phyloP scores from a whole-genome alignment of 2,797 vertebrate species.

The Loris lydekkerianus region DNA sequence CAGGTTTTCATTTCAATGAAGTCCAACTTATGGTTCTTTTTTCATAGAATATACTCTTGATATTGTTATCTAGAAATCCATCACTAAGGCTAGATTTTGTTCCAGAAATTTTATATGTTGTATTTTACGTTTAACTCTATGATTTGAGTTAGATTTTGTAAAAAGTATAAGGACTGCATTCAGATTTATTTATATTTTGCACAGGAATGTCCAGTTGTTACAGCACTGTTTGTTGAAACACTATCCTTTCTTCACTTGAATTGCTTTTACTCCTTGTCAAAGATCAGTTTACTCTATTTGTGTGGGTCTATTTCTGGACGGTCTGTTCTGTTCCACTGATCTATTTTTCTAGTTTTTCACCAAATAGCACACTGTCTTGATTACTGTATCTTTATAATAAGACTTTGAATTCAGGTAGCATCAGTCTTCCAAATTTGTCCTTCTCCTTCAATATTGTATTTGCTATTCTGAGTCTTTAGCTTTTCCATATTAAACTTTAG shows the following conservation, averaged over 20 bases:
- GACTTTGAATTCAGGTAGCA: not conserved
- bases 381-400: not conserved
- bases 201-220: not conserved
- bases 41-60: not conserved
- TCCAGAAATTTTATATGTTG: not conserved
- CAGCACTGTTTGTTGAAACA: not conserved
- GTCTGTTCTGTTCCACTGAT: not conserved
- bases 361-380: not conserved
- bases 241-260: not conserved
- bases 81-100: not conserved
- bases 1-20: slow-evolving; percentile 5
- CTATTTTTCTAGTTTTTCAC: not conserved
- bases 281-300: not conserved
- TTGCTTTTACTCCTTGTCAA: not conserved
- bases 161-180: not conserved
- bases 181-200: not conserved
- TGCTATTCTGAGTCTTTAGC: not conserved
- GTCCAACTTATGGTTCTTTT: not conserved
- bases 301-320: not conserved
- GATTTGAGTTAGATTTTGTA: not conserved
- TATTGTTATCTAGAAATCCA: not conserved
- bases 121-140: not conserved
- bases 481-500: not conserved
- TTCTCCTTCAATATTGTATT: not conserved
- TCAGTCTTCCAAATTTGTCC: not conserved